Percentiles rank a stretch among this genome's conserved stretches.
Conservation (phyloP, 2,797 vertebrate species). For the Gymnothorax javanicus region DNA sequence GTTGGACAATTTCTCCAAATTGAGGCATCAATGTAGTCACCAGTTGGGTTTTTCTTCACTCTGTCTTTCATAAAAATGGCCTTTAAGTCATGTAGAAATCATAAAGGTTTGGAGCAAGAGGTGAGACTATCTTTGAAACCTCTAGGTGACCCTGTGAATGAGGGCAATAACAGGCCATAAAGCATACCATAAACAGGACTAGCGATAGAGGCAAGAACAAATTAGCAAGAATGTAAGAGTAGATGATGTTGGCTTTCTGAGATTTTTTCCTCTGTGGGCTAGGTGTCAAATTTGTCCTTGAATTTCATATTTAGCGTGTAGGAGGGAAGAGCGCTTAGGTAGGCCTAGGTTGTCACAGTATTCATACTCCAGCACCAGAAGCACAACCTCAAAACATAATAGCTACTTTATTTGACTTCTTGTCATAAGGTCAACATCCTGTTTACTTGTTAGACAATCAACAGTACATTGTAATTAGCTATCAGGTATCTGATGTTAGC, state of each 20-base stretch:
- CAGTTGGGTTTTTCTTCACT: neutral
- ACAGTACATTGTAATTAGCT: too few species aligned
- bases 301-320: neutral
- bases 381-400: too few species aligned
- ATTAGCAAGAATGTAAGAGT: neutral
- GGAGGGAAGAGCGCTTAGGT: neutral
- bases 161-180: neutral
- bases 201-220: neutral
- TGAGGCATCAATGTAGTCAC: neutral
- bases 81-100: neutral
- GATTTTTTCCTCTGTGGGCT: neutral
- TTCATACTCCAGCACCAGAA: too few species aligned
- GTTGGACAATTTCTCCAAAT: neutral
- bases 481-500: too few species aligned
- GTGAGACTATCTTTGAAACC: neutral
- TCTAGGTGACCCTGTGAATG: neutral
- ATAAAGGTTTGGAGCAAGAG: neutral
- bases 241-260: constrained; percentile 1
- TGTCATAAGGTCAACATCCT: too few species aligned
- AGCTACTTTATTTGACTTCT: too few species aligned
- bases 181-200: neutral
- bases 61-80: neutral
- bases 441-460: too few species aligned
- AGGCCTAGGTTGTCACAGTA: too few species aligned
- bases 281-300: neutral